Evolutionary conservation across 2,888 invertebrate species (phyloP), one percentile per base, ranked within the genome.

Genomic region (Agrenia bidenticulata): DNA sequence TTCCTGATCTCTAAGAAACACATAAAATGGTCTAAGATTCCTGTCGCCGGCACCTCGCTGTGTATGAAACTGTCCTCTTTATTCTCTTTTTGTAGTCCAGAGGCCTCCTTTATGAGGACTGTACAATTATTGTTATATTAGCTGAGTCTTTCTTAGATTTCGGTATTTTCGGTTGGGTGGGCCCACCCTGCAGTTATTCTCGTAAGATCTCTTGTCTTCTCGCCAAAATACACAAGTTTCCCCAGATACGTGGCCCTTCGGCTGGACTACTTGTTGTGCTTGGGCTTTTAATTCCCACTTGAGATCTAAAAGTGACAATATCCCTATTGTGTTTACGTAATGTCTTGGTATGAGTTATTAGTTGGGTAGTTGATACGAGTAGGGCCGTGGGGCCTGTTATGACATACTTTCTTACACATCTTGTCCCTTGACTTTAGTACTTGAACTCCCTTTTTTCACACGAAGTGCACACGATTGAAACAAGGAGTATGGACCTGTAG

Each of bases 11-110:
- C 51, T 23, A 11, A 50, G 42, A 49, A 59, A 56, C 57, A 59
- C 53, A 41, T 62, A 50, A 61, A 63, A 64, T 41, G 54, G 66
- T 69, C 60, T 69, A 64, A 69, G 69, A 69, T 69, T 69, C 66
- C 69, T 69, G 69, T 69, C 69, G 69, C 69, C 69, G 64, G 66
- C 66, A 61, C 66, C 69, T 66, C 62, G 66, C 69, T 69, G 69
- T 19, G 69, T 55, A 62, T 55, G 49, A 49, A 56, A 45, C 32
- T 62, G 62, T 62, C 49, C 49, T 53, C 61, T 55, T 55, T 55
- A 24, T 55, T 27, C 27, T 55, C 55, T 55, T 27, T 55, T 55
- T 55, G 26, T 55, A 32, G 24, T 55, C 17, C 26, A 15, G n/a
- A 45, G 45, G n/a, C 45, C 15, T 45, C n/a, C 45, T 45, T 32